Base-by-base conservation (phyloP, 2,888 invertebrate species). In the Notodonta dromedarius region DNA sequence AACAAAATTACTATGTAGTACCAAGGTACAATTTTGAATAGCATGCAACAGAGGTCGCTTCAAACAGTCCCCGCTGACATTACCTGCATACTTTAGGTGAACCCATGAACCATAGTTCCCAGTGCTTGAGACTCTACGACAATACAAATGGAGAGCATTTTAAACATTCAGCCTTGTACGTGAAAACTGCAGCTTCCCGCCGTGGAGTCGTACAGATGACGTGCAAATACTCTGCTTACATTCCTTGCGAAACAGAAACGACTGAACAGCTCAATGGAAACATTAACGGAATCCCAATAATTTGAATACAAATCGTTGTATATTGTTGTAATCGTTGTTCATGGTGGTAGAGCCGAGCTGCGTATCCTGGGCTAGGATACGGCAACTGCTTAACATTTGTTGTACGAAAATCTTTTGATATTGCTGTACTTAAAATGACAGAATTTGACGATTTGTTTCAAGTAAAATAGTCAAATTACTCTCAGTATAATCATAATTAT, bases 161-260 rank as follows among this genome's bases (percentile, higher is more conserved):
- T 54, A 54, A 54, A 54, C 39, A 54, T 54, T 54, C 54, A 54
- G 52, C 12, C 0, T 24, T 35, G 14, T 39, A 54, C 54, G 39
- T 54, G 54, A 39, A 40, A 54, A 54, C 54, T 54, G 54, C 54
- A 54, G 54, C 14, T 39, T 54, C 5, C 54, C 54, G 24, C 35
- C 54, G 54, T 39, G 11, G 7, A 12, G 35, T 54, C 12, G 39
- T 39, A 54, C 54, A 54, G 54, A 54, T 54, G 54, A 54, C 35
- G 14, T 54, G 39, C 39, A 54, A 54, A 54, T 54, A 13, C 7
- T n/a, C 54, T 35, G 39, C 54, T 54, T n/a, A 54, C 39, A 54
- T 53, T 53, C 39, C 35, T n/a, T 4, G 39, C 12, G 39, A 54
- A 54, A 39, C 9, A 39, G 35, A 53, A 39, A 14, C 39, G 54